A percentile compares a stretch with the other conserved stretches of the same genome.
Conservation (phyloP, 1,140 invertebrate species). For the Drosophila sulfurigaster region DNA sequence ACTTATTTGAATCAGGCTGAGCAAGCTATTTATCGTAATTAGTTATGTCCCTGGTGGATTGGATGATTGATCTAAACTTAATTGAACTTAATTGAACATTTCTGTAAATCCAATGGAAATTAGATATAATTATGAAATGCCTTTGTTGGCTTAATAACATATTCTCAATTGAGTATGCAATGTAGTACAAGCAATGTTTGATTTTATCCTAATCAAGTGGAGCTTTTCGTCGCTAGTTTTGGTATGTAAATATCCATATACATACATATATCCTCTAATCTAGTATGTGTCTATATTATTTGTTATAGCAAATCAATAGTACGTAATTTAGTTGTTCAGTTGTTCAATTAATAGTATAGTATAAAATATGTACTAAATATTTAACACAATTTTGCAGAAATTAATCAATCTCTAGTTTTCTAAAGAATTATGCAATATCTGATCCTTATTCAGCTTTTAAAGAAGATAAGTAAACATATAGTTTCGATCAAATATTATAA, state of each 20-base stretch:
- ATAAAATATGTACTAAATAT: too few relatives aligned
- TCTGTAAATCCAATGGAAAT: not conserved
- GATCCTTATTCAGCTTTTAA: too few relatives aligned
- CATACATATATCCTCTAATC: not conserved
- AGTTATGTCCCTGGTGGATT: not conserved
- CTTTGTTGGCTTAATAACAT: not conserved
- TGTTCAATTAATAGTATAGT: not conserved
- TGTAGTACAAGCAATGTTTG: not conserved
- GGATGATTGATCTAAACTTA: not conserved
- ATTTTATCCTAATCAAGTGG: not conserved
- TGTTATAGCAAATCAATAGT: not conserved
- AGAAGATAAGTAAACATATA: not conserved
- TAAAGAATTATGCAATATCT: too few relatives aligned
- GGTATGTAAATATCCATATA: too few relatives aligned
- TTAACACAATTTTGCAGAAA: too few relatives aligned
- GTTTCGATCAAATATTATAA: not conserved
- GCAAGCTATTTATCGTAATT: not conserved
- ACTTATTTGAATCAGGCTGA: too few relatives aligned
- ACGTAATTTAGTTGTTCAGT: not conserved
- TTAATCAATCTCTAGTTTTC: too few relatives aligned
- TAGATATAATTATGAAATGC: not conserved
- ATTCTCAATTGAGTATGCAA: not conserved
- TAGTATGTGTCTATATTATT: not conserved
- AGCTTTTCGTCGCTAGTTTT: not conserved
- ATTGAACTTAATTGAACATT: constrained; percentile 1